phyloP scores from a whole-genome alignment of 2,888 invertebrate species.

The Eurois occulta region DNA sequence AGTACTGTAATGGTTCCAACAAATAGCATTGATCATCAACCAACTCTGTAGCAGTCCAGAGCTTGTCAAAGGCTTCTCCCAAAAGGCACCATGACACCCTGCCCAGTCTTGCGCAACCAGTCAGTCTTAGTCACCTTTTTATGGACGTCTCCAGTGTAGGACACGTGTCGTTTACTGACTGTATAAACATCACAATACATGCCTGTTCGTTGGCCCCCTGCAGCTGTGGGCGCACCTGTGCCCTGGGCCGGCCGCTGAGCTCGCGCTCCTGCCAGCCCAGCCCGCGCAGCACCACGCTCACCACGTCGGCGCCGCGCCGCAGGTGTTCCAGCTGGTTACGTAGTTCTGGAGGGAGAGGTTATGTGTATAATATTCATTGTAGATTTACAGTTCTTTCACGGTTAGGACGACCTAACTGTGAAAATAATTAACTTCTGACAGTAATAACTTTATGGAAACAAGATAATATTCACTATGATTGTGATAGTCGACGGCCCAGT shows the following conservation, averaged over 20 bases:
- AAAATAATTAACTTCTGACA: background rate
- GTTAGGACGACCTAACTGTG: too few species aligned
- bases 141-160: background rate
- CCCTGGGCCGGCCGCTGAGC: slow-evolving; percentile 74
- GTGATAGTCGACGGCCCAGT: background rate
- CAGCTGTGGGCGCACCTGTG: slow-evolving; percentile 69
- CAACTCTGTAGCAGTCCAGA: background rate
- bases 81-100: fast-evolving
- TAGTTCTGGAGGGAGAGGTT: slow-evolving; percentile 69
- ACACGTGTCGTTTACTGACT: background rate
- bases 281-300: slow-evolving; percentile 83
- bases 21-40: background rate
- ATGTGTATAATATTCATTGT: background rate
- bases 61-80: background rate
- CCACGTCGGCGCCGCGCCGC: slow-evolving; percentile 81
- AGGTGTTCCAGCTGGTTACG: slow-evolving; percentile 78
- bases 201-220: slow-evolving; percentile 72
- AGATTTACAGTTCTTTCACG: background rate
- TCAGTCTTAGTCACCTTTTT: fast-evolving
- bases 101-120: background rate
- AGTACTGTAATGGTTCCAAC: background rate
- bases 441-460: background rate
- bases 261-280: slow-evolving; percentile 86
- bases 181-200: background rate
- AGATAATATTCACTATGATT: background rate